phyloP scores from a whole-genome alignment of 2,113 vertebrate species.

The Speoplatyrhinus poulsoni region DNA sequence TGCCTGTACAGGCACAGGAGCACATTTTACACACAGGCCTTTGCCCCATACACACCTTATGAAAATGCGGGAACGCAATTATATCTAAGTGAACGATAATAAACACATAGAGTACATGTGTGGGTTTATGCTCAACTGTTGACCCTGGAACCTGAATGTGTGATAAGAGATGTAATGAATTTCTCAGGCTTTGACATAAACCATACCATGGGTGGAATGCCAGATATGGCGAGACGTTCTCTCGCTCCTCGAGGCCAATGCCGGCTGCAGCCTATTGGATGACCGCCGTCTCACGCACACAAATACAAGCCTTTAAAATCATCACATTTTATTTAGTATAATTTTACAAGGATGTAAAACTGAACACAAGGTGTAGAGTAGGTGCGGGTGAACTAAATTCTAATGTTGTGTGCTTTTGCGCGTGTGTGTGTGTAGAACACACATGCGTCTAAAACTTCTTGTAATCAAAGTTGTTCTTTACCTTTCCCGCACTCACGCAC shows the following conservation, averaged over 20 bases:
- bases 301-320: slow-evolving; percentile 34
- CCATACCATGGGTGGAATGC: slow-evolving; percentile 45
- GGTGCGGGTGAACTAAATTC: neutral
- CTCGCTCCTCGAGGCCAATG: slow-evolving; percentile 1
- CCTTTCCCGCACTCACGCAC: slow-evolving; percentile 1
- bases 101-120: slow-evolving; percentile 50
- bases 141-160: slow-evolving; percentile 63
- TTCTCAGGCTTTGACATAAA: slow-evolving; percentile 62
- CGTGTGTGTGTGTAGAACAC: neutral
- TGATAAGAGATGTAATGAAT: slow-evolving; percentile 66
- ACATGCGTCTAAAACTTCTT: neutral
- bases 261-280: slow-evolving; percentile 18
- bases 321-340: slow-evolving; percentile 37
- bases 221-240: slow-evolving; percentile 27
- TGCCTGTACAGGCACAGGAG: slow-evolving; percentile 19
- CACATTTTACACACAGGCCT: slow-evolving; percentile 47
- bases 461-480: neutral
- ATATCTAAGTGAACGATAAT: slow-evolving; percentile 55
- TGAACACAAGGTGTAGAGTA: slow-evolving; percentile 33
- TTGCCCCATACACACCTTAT: slow-evolving; percentile 36
- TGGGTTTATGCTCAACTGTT: slow-evolving; percentile 29
- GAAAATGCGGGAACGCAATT: slow-evolving; percentile 43
- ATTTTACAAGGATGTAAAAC: slow-evolving; percentile 50
- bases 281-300: slow-evolving; percentile 27
- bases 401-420: slow-evolving; percentile 3